phyloP scores from a whole-genome alignment of 2,888 invertebrate species.

The Macrosiphum euphorbiae region DNA sequence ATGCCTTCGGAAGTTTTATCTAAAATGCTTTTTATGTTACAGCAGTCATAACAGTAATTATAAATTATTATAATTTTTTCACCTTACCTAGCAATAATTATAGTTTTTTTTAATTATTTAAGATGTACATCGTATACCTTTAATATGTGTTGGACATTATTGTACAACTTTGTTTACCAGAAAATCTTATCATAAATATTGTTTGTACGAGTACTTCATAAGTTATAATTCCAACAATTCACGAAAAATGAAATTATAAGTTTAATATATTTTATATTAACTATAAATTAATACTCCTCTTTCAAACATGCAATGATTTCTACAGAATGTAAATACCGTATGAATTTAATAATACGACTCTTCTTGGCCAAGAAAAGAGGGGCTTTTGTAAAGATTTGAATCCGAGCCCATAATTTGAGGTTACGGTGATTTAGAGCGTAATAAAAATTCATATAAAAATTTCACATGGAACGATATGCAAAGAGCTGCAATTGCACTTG shows the following conservation, averaged over 20 bases:
- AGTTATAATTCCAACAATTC: too few relatives aligned
- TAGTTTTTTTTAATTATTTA: background rate
- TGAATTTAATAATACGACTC: background rate
- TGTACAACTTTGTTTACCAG: background rate
- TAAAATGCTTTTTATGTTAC: background rate
- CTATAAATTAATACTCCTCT: background rate
- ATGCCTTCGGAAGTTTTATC: background rate
- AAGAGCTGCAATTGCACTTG: background rate
- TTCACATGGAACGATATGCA: background rate
- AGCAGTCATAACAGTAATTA: background rate
- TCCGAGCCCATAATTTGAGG: slow-evolving; percentile 6
- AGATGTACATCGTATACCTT: too few relatives aligned
- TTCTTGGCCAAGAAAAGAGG: slow-evolving; percentile 5
- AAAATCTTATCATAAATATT: background rate
- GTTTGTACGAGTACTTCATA: background rate
- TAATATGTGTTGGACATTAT: background rate
- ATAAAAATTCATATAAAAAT: background rate
- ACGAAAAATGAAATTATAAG: background rate
- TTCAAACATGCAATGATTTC: background rate
- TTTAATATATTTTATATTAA: background rate
- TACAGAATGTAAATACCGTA: background rate
- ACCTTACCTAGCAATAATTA: background rate
- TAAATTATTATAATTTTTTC: background rate
- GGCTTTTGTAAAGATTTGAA: background rate
- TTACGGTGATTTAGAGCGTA: background rate